A percentile compares a stretch with the other conserved stretches of the same genome.
These are phyloP conservation scores for Vultur gryphus DNA, from an alignment of 2,797 vertebrate genomes.

Conservation along the genomic window DNA sequence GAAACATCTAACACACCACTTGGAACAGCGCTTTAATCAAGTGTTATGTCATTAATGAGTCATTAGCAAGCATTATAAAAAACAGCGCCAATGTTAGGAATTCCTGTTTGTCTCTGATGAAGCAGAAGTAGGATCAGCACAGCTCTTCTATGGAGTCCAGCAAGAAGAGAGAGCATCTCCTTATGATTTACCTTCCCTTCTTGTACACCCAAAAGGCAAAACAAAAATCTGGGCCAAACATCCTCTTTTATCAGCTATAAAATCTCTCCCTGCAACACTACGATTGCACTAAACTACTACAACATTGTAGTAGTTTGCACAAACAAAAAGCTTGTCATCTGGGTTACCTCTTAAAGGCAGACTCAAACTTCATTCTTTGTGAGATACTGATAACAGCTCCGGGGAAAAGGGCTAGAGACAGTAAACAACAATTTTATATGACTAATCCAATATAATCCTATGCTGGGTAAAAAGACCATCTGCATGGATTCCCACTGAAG, in stretches of 20 bases:
- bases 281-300: not conserved
- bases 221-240: not conserved
- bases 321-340: not conserved
- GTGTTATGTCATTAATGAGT: not conserved
- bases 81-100: not conserved
- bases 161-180: not conserved
- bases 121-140: not conserved
- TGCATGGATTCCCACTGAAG: not conserved
- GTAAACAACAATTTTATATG: constrained; percentile 50
- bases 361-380: not conserved
- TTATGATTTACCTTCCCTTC: not conserved
- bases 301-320: not conserved
- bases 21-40: not conserved
- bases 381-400: not conserved
- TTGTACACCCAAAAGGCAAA: not conserved
- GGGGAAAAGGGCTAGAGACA: not conserved
- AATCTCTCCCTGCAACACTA: not conserved
- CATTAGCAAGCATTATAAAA: not conserved
- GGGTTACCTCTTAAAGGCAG: not conserved
- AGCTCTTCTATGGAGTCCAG: not conserved
- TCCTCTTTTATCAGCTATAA: not conserved
- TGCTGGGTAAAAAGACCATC: constrained; percentile 26
- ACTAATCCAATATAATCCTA: constrained; percentile 52
- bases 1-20: not conserved
- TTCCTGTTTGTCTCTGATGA: not conserved